Conservation (phyloP, 2,113 vertebrate genomes). For the Cariama cristata region DNA sequence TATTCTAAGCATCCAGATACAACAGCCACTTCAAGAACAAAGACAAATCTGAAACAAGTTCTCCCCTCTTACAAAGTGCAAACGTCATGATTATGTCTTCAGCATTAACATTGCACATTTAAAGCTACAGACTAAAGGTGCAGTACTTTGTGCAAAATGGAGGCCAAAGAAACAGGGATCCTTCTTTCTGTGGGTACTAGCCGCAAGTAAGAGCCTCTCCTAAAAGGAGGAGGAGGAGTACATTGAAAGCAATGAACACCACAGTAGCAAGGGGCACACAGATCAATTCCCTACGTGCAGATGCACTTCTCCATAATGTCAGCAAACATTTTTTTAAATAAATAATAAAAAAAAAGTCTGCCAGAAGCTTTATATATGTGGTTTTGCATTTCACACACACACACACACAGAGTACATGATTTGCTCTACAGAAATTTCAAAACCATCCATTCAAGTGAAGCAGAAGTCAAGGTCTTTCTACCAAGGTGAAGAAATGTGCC, state of each 20-base stretch:
- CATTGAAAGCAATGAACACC: background rate
- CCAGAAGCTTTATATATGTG: background rate
- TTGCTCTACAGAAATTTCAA: background rate
- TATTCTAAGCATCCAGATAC: background rate
- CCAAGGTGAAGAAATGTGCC: background rate
- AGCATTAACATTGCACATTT: background rate
- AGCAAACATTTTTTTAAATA: background rate
- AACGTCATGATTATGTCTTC: background rate
- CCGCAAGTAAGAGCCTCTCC: background rate
- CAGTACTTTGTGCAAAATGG: background rate
- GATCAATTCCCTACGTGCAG: fast-evolving
- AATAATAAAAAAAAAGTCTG: background rate
- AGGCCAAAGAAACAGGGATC: background rate
- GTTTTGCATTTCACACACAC: background rate
- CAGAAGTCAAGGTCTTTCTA: background rate
- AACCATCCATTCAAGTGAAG: background rate
- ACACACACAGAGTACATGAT: background rate
- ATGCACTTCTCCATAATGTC: background rate
- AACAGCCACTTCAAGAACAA: background rate
- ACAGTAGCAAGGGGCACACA: background rate
- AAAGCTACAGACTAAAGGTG: background rate
- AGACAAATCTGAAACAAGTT: background rate
- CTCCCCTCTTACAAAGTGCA: background rate
- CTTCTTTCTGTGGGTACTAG: background rate
- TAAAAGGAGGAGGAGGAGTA: background rate